phyloP scores from a whole-genome alignment of 2,888 invertebrate genomes.

The Schrankia costaestrigalis region DNA sequence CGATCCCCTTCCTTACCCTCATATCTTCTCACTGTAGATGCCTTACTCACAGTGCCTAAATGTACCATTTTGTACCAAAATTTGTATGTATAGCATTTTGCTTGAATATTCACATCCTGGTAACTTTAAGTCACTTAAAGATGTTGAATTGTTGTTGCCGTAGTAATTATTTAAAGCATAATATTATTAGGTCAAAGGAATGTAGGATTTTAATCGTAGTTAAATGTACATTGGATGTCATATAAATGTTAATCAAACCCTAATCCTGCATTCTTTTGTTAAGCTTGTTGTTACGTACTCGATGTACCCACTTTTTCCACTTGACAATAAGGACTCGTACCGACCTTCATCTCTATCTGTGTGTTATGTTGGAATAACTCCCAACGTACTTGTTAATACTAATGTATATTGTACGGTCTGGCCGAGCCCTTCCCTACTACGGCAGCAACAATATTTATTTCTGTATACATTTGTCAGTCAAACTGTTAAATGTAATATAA shows the following conservation, averaged over 20 bases:
- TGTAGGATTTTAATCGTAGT: constrained; percentile 13
- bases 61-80: constrained; percentile 76
- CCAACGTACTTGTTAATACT: constrained; percentile 1
- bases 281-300: constrained; percentile 2
- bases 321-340: constrained; percentile 12
- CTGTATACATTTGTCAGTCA: constrained; percentile 39
- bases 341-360: constrained; percentile 1
- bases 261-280: constrained; percentile 25
- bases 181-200: constrained; percentile 21
- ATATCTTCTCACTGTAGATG: constrained; percentile 89
- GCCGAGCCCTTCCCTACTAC: constrained; percentile 8
- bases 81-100: constrained; percentile 72
- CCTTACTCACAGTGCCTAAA: constrained; percentile 92
- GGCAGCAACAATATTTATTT: constrained; percentile 26
- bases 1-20: constrained; percentile 41
- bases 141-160: constrained; percentile 51
- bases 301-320: no score
- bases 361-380: constrained; percentile 1
- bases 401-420: background rate
- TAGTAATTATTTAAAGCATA: constrained; percentile 32
- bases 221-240: constrained; percentile 26
- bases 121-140: constrained; percentile 59
- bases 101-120: constrained; percentile 67
- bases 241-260: constrained; percentile 17
- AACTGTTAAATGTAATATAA: constrained; percentile 43